Percentiles rank a stretch among this genome's conserved stretches.
Conservation (phyloP, 1,140 invertebrate species). For the Arctopsyche grandis region DNA sequence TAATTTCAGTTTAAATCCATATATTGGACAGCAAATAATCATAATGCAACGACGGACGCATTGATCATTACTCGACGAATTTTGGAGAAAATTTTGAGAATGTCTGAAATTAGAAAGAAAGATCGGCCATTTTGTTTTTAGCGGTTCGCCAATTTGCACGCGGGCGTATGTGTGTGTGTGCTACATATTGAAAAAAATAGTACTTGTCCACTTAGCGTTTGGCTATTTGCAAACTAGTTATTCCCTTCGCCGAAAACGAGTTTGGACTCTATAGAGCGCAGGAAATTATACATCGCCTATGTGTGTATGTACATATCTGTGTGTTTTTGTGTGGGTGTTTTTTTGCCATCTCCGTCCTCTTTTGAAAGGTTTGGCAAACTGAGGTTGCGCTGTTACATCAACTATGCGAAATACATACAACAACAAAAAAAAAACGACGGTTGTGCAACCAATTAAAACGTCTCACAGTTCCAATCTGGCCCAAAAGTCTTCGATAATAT, state of each 20-base stretch:
- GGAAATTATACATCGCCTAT: not conserved
- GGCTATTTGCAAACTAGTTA: slow-evolving; percentile 33
- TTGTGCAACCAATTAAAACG: slow-evolving; percentile 16
- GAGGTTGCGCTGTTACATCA: not conserved
- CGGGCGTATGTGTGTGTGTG: not conserved
- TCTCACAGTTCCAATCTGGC: not conserved
- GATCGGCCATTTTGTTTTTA: not conserved
- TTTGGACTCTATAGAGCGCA: not conserved
- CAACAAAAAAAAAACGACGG: not conserved
- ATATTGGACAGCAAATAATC: too few relatives aligned
- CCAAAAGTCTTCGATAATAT: not conserved
- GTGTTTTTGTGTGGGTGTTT: not conserved
- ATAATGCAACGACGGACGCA: not conserved
- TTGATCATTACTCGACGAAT: not conserved
- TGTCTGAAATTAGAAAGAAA: not conserved
- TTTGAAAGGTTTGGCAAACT: not conserved
- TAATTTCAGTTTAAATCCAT: too few relatives aligned
- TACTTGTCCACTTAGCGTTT: slow-evolving; percentile 30
- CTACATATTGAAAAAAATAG: not conserved
- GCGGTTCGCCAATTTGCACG: not conserved
- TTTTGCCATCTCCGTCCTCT: slow-evolving; percentile 1
- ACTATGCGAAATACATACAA: not conserved
- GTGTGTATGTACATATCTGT: not conserved
- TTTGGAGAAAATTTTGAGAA: not conserved
- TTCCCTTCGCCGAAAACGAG: slow-evolving; percentile 35